A percentile compares a stretch with the other conserved stretches of the same genome.
phyloP scores from a whole-genome alignment of 2,113 vertebrate genomes.

The Triplophysa dalaica region DNA sequence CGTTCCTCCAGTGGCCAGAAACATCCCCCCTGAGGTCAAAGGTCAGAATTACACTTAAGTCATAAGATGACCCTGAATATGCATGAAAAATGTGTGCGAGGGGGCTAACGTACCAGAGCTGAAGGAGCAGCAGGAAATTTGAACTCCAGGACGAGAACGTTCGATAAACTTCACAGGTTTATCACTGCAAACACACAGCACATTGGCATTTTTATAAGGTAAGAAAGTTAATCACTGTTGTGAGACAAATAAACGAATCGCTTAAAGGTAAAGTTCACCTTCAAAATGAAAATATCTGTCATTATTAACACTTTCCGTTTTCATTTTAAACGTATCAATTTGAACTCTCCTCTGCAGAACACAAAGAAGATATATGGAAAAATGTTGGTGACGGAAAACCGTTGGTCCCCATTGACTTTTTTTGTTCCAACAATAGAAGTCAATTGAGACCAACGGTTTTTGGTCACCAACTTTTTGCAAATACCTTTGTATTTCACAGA shows the following conservation, averaged over 20 bases:
- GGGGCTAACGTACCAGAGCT: slow-evolving; percentile 82
- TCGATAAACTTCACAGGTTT: slow-evolving; percentile 94
- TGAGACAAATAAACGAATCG: not conserved
- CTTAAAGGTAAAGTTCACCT: no score
- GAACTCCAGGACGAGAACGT: slow-evolving; percentile 92
- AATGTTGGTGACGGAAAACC: no score
- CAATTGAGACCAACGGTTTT: no score
- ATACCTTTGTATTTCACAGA: no score
- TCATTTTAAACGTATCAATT: no score
- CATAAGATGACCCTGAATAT: not conserved
- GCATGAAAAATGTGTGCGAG: not conserved
- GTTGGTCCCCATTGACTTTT: no score
- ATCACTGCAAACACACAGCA: slow-evolving; percentile 74
- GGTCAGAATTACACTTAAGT: not conserved
- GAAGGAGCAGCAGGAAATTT: slow-evolving; percentile 96
- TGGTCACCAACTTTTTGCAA: no score
- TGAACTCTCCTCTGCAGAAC: no score
- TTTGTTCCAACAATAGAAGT: no score
- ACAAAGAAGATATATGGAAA: no score
- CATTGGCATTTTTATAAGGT: not conserved
- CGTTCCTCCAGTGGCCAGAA: slow-evolving; percentile 93
- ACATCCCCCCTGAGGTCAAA: slow-evolving; percentile 87
- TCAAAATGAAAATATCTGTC: not conserved
- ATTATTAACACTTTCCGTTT: no score
- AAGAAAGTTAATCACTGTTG: not conserved